phyloP scores from a whole-genome alignment of 2,797 vertebrate genomes.

The Sebastolobus altivelis region DNA sequence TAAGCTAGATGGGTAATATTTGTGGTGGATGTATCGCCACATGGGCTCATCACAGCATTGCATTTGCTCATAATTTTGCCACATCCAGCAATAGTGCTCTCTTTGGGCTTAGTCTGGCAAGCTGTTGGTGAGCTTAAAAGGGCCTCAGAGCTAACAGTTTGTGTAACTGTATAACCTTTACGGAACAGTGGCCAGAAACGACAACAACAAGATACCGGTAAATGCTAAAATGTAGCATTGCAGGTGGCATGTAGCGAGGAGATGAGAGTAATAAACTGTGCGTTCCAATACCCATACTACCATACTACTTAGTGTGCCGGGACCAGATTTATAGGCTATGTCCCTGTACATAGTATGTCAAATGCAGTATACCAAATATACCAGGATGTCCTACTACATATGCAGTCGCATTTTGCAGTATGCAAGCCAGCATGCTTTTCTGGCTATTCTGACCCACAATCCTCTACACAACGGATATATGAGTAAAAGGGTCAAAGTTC shows the following conservation, averaged over 20 bases:
- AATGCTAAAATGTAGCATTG: background rate
- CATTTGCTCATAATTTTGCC: background rate
- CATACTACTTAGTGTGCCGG: no score
- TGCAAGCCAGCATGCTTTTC: no score
- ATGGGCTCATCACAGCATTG: background rate
- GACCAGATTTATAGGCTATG: no score
- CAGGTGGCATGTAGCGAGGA: background rate
- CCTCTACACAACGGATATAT: no score
- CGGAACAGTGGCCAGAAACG: background rate
- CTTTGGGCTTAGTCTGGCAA: background rate
- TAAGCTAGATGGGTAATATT: background rate
- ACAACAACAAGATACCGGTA: background rate
- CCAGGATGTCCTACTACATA: no score
- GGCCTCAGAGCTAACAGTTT: background rate
- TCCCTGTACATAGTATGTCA: no score
- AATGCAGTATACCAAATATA: no score
- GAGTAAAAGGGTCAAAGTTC: no score
- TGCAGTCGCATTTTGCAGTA: no score
- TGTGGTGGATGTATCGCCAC: background rate
- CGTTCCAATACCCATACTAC: no score
- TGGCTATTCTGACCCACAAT: no score
- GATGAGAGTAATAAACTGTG: background rate
- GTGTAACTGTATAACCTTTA: background rate
- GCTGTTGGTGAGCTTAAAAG: background rate
- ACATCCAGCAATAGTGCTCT: background rate